Base-by-base conservation (phyloP, 1,140 invertebrate genomes). In the Saccostrea cuccullata region DNA sequence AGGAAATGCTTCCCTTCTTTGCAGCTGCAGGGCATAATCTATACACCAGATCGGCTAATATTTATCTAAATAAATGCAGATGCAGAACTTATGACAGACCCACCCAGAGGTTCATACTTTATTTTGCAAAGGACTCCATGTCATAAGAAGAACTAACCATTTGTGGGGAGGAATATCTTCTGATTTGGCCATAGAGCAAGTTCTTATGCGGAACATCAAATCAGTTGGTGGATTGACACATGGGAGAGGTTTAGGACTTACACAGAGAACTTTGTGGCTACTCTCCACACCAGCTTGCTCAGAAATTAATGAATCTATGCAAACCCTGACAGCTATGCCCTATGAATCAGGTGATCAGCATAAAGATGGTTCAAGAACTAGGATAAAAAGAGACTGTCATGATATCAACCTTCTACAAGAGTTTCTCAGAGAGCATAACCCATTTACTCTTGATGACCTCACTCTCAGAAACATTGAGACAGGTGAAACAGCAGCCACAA, bases 21-120 rank as follows among this genome's bases (percentile, higher is more conserved):
- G 93, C 95, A 90, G 94, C 95, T 9, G 82, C 91, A 87, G 95
- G 95, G 30, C 95, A 96, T 90, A 94, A 94, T 88, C 87, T 93
- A 56, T 96, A 95, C 91, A 94, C 95, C 4, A 96, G 96, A 94
- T 94, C 94, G 86, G 91, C 91, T 64, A 93, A 94, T 67, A 85
- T 95, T 23, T 95, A 95, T n/a, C n/a, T 36, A n/a, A n/a, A n/a
- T n/a, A n/a, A 36, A 95, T 95, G 93, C 89, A 95, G 91, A 95
- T 94, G 94, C 1, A 83, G 87, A 64, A 92, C 87, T 90, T 94
- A 85, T n/a, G 92, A 77, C 85, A 89, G 30, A 82, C 8, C 26
- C 84, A 87, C 47, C 86, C 84, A n/a, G n/a, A n/a, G n/a, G n/a
- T n/a, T n/a, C 67, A 91, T 83, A 6, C 93, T 94, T 0, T 90